Percentiles rank a stretch among this genome's conserved stretches.
Evolutionary conservation across 1,140 invertebrate genomes (phyloP).

Genomic region (Pentalonia nigronervosa): DNA sequence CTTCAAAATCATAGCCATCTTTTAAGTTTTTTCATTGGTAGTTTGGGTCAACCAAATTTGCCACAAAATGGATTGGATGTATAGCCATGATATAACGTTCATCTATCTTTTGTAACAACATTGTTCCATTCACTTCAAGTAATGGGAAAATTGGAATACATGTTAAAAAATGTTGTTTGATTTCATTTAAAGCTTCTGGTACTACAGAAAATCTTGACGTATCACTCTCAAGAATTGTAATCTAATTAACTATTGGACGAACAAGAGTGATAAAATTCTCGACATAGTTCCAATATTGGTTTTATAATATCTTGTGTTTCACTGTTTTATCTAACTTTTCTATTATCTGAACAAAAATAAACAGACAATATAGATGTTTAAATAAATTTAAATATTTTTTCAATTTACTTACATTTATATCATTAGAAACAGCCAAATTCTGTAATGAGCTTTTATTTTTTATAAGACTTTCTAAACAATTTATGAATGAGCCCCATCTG

Average conservation of each 20-base stretch:
- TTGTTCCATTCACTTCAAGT: neutral
- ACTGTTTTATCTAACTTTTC: slow-evolving; percentile 13
- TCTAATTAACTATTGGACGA: neutral
- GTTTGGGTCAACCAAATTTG: slow-evolving; percentile 4
- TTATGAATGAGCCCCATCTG: slow-evolving; percentile 19
- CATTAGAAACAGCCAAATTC: neutral
- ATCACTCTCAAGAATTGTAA: slow-evolving; percentile 21
- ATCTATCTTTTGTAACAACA: neutral
- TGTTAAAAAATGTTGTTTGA: slow-evolving; percentile 19
- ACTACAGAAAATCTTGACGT: neutral
- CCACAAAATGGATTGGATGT: neutral
- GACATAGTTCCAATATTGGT: neutral
- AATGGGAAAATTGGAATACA: neutral
- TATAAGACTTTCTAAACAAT: slow-evolving; percentile 30
- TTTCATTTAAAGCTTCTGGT: slow-evolving; percentile 26
- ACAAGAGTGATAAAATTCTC: neutral
- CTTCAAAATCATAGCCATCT: neutral
- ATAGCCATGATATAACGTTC: slow-evolving; percentile 8
- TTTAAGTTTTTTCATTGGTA: slow-evolving; percentile 7
- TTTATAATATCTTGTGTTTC: neutral
- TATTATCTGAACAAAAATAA: slow-evolving; percentile 5
- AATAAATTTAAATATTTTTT: slow-evolving; percentile 28
- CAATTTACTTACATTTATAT: slow-evolving; percentile 12
- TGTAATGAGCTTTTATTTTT: slow-evolving; percentile 13
- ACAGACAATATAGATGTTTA: neutral